Evolutionary conservation across 2,797 vertebrate species (phyloP).

Genomic region (Oreochromis mossambicus): DNA sequence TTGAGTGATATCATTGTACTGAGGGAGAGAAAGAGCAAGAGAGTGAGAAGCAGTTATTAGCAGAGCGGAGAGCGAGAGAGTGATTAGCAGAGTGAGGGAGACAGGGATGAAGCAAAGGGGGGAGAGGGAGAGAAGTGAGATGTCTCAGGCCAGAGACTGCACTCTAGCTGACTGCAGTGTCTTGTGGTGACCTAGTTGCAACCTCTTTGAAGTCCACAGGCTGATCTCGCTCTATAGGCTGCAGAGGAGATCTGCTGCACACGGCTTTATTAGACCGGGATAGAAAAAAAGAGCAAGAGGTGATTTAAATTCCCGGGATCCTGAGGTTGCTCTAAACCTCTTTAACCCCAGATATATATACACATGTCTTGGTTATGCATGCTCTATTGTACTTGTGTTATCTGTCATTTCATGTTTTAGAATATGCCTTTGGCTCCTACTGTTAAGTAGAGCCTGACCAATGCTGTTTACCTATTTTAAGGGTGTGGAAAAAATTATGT

Average conservation of each 20-base stretch:
- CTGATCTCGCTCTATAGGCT: constrained; percentile 76
- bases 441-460: neutral
- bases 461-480: neutral
- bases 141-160: constrained; percentile 74
- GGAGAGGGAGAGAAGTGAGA: constrained; percentile 48
- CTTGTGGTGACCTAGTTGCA: constrained; percentile 81
- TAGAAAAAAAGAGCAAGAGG: constrained; percentile 12
- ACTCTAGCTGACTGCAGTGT: constrained; percentile 73
- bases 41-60: neutral
- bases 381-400: neutral
- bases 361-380: neutral
- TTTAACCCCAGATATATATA: neutral
- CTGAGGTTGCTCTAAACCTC: constrained; percentile 25
- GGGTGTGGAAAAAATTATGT: neutral
- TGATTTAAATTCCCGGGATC: constrained; percentile 37
- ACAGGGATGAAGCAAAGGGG: neutral
- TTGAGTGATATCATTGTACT: constrained; percentile 64
- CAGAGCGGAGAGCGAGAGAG: neutral
- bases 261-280: constrained; percentile 59
- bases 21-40: constrained; percentile 17
- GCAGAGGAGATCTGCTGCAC: constrained; percentile 68
- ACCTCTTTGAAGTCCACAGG: constrained; percentile 82
- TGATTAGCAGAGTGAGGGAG: neutral
- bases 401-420: neutral
- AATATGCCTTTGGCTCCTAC: neutral